These are phyloP conservation scores for Drosophila pandora DNA, from an alignment of 1,140 invertebrate genomes.

Conservation along the genomic window DNA sequence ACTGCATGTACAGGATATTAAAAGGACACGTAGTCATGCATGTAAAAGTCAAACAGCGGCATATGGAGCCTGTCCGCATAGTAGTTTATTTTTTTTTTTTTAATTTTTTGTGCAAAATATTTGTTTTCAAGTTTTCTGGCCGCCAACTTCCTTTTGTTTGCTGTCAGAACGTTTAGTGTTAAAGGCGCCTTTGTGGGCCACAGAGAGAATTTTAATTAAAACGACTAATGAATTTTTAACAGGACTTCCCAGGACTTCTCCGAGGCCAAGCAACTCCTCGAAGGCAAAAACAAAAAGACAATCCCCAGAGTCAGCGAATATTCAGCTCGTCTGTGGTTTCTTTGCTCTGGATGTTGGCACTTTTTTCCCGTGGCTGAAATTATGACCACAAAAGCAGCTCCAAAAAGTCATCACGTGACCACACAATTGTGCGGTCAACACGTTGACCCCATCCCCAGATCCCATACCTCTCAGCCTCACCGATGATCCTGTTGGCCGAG, in stretches of 20 bases:
- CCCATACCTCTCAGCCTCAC: not conserved
- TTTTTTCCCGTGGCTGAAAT: constrained; percentile 31
- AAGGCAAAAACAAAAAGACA: constrained; percentile 22
- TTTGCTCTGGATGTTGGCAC: not conserved
- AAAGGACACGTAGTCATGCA: constrained; percentile 77
- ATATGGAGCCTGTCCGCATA: constrained; percentile 60
- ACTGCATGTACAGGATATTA: constrained; percentile 65
- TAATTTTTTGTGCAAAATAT: constrained; percentile 20
- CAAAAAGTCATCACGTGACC: constrained; percentile 74
- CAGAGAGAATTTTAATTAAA: constrained; percentile 73
- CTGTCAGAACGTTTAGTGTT: constrained; percentile 35
- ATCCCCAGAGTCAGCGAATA: constrained; percentile 29
- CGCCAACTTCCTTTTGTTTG: constrained; percentile 33
- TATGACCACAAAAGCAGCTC: constrained; percentile 51
- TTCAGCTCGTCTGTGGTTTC: constrained; percentile 18
- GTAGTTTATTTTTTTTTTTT: constrained; percentile 1
- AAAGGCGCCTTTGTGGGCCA: constrained; percentile 36
- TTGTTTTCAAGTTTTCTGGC: constrained; percentile 15
- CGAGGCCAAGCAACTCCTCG: constrained; percentile 30
- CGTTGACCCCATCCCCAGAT: constrained; percentile 16
- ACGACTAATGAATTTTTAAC: constrained; percentile 76
- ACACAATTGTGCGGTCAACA: constrained; percentile 64
- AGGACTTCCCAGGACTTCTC: constrained; percentile 37
- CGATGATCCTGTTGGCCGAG: constrained; percentile 29
- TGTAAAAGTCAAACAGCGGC: constrained; percentile 66